A percentile compares a stretch with the other conserved stretches of the same genome.
Conservation (phyloP, 2,797 vertebrate species). For the Manis crassicaudata region DNA sequence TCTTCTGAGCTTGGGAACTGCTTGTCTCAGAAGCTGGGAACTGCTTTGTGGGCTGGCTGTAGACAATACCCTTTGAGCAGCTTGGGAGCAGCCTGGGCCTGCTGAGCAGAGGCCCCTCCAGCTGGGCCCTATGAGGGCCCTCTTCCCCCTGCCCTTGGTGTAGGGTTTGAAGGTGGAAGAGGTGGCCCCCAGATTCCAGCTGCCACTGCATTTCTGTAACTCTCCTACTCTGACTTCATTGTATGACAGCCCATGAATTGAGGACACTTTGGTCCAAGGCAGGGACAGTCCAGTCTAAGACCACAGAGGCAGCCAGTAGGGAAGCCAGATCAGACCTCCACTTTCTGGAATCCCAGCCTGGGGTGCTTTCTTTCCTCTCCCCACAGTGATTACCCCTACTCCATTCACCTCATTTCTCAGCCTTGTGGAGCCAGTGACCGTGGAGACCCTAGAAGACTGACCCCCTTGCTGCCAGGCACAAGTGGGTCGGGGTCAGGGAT, state of each 20-base stretch:
- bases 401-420: not conserved
- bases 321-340: not conserved
- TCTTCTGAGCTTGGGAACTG: not conserved
- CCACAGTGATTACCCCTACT: not conserved
- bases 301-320: not conserved
- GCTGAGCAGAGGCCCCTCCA: not conserved
- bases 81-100: too few relatives aligned
- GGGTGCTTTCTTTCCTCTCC: not conserved
- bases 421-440: not conserved
- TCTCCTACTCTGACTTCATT: not conserved
- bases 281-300: rapidly evolving
- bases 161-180: not conserved
- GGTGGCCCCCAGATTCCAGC: not conserved
- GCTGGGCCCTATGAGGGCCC: too few relatives aligned
- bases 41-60: not conserved
- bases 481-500: not conserved
- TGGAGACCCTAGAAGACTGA: not conserved
- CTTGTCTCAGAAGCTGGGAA: not conserved
- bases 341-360: not conserved
- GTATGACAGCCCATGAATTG: not conserved
- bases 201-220: not conserved
- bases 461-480: not conserved
- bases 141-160: not conserved
- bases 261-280: not conserved
- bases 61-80: not conserved